Evolutionary conservation across 2,888 invertebrate genomes (phyloP), one percentile per base, ranked within the genome.

Genomic region (Augochlorella aurata): DNA sequence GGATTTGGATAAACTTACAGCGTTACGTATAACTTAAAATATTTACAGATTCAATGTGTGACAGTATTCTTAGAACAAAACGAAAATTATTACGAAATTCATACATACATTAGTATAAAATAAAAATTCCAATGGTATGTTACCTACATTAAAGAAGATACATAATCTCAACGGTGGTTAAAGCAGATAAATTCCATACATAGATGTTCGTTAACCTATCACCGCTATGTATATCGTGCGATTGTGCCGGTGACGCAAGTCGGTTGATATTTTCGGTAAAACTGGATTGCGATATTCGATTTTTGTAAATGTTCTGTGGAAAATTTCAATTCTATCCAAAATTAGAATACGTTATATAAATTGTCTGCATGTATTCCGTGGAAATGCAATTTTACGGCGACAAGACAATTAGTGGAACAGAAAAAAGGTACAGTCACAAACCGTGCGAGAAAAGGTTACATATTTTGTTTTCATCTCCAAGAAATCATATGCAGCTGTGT

Each of bases 161-260:
- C 21, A 76, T 72, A 80, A 77, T 54, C 44, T 68, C 8, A 47
- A 72, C 61, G 54, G 18, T 63, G n/a, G 18, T 71, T 71, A 71
- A 24, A 52, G n/a, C 14, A 69, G 78, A 81, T 78, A 66, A 66
- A 49, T 58, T 69, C 18, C 65, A 70, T 74, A 78, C 65, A 70
- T 74, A 78, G 74, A 77, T 83, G 38, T 63, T 12, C 45, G 67
- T 66, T 85, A 85, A 85, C 84, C 82, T 85, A 67, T 79, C 71
- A 68, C 58, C 29, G 8, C 45, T 75, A 47, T 49, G 38, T 38
- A 38, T 38, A 38, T 38, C 38, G 38, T 38, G 5, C 38, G 38
- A 74, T 52, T 73, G 58, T 45, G 70, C 77, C 82, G 74, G 74
- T 66, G 69, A 75, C 47, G 58, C 58, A 58, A 66, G 47, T 82